phyloP scores from a whole-genome alignment of 2,797 vertebrate genomes.

The Hemitrygon akajei region DNA sequence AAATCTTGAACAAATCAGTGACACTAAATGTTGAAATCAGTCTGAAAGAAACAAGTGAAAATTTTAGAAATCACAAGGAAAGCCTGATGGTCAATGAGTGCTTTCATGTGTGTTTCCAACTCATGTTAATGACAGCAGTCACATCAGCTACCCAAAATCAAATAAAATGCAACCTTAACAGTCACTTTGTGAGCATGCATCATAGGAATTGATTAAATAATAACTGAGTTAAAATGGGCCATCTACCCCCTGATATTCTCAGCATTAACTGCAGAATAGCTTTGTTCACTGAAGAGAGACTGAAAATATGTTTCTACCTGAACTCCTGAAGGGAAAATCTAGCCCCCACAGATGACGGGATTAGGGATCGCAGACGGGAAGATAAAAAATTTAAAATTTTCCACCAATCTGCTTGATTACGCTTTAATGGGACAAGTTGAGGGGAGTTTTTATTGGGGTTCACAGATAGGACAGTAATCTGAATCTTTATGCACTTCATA shows the following conservation, averaged over 20 bases:
- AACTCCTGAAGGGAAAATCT: neutral
- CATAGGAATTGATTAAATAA: neutral
- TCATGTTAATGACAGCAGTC: neutral
- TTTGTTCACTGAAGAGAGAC: neutral
- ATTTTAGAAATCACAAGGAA: neutral
- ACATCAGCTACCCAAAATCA: neutral
- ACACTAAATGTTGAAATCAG: neutral
- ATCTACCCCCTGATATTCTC: neutral
- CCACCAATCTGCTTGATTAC: neutral
- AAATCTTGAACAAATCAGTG: neutral
- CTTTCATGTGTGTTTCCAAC: neutral
- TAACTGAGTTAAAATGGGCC: neutral
- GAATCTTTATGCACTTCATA: neutral
- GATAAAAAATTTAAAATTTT: neutral
- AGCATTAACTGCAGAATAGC: neutral
- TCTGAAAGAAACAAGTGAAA: neutral
- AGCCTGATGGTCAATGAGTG: neutral
- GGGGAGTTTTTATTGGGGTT: neutral
- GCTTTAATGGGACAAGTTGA: neutral
- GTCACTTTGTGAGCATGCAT: neutral
- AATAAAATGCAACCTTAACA: constrained; percentile 27
- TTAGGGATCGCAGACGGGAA: no score
- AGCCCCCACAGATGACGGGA: neutral
- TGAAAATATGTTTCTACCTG: neutral
- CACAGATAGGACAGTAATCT: neutral